A percentile compares a stretch with the other conserved stretches of the same genome.
Conservation (phyloP, 1,140 invertebrate species). For the Pogonognathellus flavescens region DNA sequence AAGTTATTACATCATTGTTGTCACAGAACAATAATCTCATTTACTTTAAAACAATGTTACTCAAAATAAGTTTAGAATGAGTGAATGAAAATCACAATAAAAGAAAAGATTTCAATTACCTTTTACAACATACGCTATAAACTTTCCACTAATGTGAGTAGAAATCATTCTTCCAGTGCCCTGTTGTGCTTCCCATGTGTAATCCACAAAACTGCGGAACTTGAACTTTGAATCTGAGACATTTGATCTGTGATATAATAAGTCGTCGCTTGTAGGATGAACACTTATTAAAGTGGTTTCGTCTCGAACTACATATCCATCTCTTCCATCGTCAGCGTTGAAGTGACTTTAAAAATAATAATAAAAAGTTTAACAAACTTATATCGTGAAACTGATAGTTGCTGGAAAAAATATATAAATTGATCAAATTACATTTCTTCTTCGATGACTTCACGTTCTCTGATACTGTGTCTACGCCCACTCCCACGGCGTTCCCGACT, state of each 20-base stretch:
- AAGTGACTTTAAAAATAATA: conserved; percentile 59
- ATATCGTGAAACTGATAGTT: too few species aligned
- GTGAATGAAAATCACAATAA: not conserved
- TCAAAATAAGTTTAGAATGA: not conserved
- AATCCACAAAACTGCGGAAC: conserved; percentile 90
- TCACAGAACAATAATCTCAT: too few species aligned
- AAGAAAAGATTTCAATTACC: conserved; percentile 72
- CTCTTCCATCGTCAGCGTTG: conserved; percentile 61
- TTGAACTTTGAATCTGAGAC: conserved; percentile 82
- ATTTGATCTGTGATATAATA: conserved; percentile 1
- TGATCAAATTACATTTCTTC: conserved; percentile 52
- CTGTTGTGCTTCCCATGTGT: conserved; percentile 89
- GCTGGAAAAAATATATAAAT: too few species aligned
- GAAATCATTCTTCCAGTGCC: conserved; percentile 90
- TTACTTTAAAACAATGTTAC: not conserved
- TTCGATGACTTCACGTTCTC: not conserved
- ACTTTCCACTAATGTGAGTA: conserved; percentile 86
- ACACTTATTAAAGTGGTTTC: conserved; percentile 4
- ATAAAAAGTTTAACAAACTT: too few species aligned
- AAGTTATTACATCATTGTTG: not conserved
- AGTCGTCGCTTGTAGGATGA: conserved; percentile 25
- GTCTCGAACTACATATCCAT: conserved; percentile 59
- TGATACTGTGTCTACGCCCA: not conserved
- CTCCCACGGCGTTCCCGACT: not conserved
- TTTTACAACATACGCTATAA: conserved; percentile 91